Base-by-base conservation (phyloP, 2,888 invertebrate species). In the Zelleria hepariella region DNA sequence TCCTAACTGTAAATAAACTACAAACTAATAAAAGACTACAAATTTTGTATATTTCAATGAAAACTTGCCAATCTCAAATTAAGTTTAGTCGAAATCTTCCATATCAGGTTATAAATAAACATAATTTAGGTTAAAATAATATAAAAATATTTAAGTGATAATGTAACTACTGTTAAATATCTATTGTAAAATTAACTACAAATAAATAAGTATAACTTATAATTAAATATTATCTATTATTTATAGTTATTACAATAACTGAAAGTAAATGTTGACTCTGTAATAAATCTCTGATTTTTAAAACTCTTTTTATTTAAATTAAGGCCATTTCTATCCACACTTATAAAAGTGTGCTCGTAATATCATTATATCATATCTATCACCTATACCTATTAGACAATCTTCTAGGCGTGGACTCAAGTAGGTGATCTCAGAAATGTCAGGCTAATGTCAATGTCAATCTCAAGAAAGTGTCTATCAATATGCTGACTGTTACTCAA, bases 1-100 rank as follows among this genome's bases (percentile, higher is more conserved):
- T 32, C 42, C 10, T 51, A 57, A 58, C 60, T 70, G 70, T 69
- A 70, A 66, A 71, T 62, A 58, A 26, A 25, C 20, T 51, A n/a
- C 20, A 21, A 32, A 54, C n/a, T 5, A 24, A 21, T 54, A 24
- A n/a, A 51, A 58, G 58, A 58, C 58, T 58, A 25, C 21, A 56
- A 20, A 42, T 10, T 18, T 69, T 80, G 75, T 79, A 78, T 72
- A 78, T 74, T 77, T 70, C 73, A 69, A 42, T 42, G 32, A 42
- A 68, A 65, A 67, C 71, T 76, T 78, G 81, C 82, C 81, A 81
- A 81, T 49, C 15, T 59, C 25, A n/a, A 62, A 64, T 65, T 65
- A 65, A 55, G 42, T 57, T 65, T 65, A 67, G 64, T 59, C 48
- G 58, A 63, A 62, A 68, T 79, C 80, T 81, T 81, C 81, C 80